Base-by-base conservation (phyloP, 2,888 invertebrate genomes). In the Caenorhabditis becei region DNA sequence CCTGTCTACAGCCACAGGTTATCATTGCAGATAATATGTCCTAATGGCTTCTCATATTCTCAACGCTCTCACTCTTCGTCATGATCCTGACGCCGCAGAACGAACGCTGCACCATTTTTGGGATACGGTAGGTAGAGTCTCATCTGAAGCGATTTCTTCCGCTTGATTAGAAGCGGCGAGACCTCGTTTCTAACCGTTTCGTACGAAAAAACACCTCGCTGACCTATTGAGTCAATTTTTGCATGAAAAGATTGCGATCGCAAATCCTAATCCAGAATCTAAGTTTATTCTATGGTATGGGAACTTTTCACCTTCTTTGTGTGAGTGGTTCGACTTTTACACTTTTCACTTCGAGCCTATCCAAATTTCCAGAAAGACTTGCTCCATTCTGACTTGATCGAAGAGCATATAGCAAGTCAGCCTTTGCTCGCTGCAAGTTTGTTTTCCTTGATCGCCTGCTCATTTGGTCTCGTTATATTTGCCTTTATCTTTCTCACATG, bases 361-460 rank as follows among this genome's bases (percentile, higher is more conserved):
- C 14, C 11, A 11, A 41, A 41, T 14, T 41, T 41, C 37, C 69
- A 84, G 85, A 78, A 80, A 61, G 79, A 81, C 16, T 59, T 85
- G 2, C 26, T 85, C 44, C 78, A 83, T 47, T 51, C 72, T 1
- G 71, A 66, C 10, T 54, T 85, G 10, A 59, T 85, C 18, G 77
- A 82, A 37, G 82, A 83, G 62, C 85, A 85, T 28, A 70, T 85
- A 4, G 59, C 71, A 16, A 80, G 77, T 35, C 85, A 85, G 49
- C 85, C 85, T 16, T 32, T 83, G 3, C 72, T 85, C 3, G 85
- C 82, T 2, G 79, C 75, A 23, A 53, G 74, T 18, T 35, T 83
- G 7, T 80, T 85, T 24, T 70, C 70, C 8, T 65, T 85, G 8
- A 23, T 82, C 20, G 53, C 77, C 32, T 66, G 77, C 41, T 74